phyloP scores from a whole-genome alignment of 1,140 invertebrate species.

The Aradophagus sp. region DNA sequence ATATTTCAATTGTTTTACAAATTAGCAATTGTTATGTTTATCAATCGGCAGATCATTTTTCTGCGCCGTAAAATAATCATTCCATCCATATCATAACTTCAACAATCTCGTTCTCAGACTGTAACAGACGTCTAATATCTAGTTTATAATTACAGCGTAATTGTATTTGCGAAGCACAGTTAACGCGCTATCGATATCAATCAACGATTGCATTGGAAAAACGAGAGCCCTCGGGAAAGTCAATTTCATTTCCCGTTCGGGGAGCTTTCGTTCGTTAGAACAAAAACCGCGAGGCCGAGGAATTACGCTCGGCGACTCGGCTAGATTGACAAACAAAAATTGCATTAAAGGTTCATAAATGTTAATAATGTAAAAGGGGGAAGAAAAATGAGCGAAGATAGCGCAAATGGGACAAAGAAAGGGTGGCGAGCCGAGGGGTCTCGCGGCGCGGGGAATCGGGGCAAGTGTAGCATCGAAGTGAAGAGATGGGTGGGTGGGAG shows the following conservation, averaged over 20 bases:
- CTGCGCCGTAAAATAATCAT: no score
- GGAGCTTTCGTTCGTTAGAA: constrained; percentile 35
- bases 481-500: constrained; percentile 6
- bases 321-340: constrained; percentile 44
- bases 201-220: constrained; percentile 8
- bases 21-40: no score
- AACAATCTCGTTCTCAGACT: no score
- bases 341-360: constrained; percentile 48
- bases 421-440: constrained; percentile 36
- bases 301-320: constrained; percentile 22
- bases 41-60: no score
- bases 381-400: constrained; percentile 44
- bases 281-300: constrained; percentile 23
- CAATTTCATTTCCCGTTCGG: not conserved
- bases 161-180: no score
- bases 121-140: no score
- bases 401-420: constrained; percentile 43
- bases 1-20: no score
- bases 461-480: constrained; percentile 36
- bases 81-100: no score
- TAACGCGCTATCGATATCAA: no score
- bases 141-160: no score
- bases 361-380: constrained; percentile 50
- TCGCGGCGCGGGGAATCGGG: no score
- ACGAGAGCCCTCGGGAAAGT: not conserved